Evolutionary conservation across 1,140 invertebrate genomes (phyloP), one percentile per base, ranked within the genome.

Genomic region (Pseudobourletiella spinata): DNA sequence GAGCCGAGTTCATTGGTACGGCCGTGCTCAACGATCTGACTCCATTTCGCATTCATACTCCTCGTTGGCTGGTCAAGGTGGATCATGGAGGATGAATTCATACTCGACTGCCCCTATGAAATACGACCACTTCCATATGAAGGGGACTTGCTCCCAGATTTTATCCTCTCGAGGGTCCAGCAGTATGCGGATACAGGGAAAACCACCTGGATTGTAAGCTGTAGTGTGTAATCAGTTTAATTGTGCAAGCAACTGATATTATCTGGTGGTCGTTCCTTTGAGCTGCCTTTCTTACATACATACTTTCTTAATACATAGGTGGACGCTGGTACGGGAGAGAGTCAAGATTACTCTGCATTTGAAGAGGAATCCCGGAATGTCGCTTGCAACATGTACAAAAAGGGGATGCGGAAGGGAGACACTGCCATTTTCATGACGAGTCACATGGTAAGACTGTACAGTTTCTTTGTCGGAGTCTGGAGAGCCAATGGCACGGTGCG

Each of bases 391-490:
- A 50, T 70, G 11, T 66, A 62, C 60, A 67, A 63, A 42, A 35
- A 43, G 32, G 68, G 68, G 2, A 52, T 70, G 46, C 25, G 66
- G 6, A 62, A 61, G 46, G 62, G 63, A 1, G 68, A 68, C 28
- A 59, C 54, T 29, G 52, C 63, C 3, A 52, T 70, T 58, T 70
- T 28, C 42, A 51, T 60, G 59, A 44, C 61, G 1, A 35, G 1
- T 28, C 63, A 67, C 25, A 18, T 65, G 57, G 20, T 51, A 3
- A 59, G 64, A 52, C 22, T 63, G 2, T 57, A 61, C 20, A n/a
- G 50, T 6, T 57, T 70, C 8, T 57, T 61, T 15, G 16, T 61
- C 0, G 68, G 63, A 43, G 61, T 68, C 20, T 70, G 68, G 68
- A 58, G 68, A 35, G 60, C 59, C 3, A 68, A 68, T 54, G 68